A percentile compares a stretch with the other conserved stretches of the same genome.
Conservation (phyloP, 2,797 vertebrate species). For the Lateolabrax maculatus region DNA sequence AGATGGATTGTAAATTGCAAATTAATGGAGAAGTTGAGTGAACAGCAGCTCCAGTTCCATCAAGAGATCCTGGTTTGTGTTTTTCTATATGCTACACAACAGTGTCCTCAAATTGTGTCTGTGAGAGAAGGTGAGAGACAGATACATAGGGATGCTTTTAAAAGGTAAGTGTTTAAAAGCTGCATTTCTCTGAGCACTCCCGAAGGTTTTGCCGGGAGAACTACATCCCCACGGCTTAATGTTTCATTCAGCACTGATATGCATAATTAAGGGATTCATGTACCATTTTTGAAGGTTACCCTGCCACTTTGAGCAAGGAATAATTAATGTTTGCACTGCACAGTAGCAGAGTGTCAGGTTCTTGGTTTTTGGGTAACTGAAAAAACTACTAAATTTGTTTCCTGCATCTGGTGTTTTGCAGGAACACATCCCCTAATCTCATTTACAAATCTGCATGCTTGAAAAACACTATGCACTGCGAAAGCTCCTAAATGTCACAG, state of each 20-base stretch:
- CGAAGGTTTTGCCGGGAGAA: constrained; percentile 38
- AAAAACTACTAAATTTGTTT: constrained; percentile 27
- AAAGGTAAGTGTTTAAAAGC: constrained; percentile 51
- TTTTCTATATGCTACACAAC: background rate
- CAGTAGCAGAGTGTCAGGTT: constrained; percentile 29
- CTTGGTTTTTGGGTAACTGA: constrained; percentile 22
- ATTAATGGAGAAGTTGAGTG: background rate
- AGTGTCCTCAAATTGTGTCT: constrained; percentile 10
- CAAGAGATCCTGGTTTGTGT: background rate
- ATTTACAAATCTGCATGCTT: constrained; percentile 38
- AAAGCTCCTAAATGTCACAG: constrained; percentile 5
- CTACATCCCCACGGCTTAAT: constrained; percentile 45
- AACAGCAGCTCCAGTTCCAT: background rate
- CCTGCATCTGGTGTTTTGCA: constrained; percentile 27
- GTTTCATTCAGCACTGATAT: constrained; percentile 68
- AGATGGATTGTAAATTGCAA: background rate
- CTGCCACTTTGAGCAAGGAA: constrained; percentile 36
- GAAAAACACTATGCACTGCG: constrained; percentile 5
- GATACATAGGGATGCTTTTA: constrained; percentile 41
- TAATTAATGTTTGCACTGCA: constrained; percentile 52
- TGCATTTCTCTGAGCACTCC: constrained; percentile 21
- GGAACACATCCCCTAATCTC: constrained; percentile 27
- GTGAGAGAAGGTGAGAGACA: constrained; percentile 13
- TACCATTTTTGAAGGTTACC: constrained; percentile 57
- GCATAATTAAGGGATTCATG: constrained; percentile 64